Base-by-base conservation (phyloP, 2,797 vertebrate species). In the Notamacropus eugenii region DNA sequence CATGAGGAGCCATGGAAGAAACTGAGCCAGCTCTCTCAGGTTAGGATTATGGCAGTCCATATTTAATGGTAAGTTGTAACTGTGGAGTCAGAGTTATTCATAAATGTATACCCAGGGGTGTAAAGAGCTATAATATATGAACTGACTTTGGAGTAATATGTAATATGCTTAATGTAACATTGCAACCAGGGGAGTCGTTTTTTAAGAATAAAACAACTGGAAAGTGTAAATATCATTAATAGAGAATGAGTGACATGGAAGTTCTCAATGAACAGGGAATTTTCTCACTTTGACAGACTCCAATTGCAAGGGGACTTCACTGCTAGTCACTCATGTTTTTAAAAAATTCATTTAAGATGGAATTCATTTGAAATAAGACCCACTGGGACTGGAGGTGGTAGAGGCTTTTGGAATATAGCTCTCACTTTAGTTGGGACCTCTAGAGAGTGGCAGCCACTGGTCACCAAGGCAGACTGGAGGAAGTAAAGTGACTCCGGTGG, bases 151-250 rank as follows among this genome's bases (percentile, higher is more conserved):
- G 95, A 98, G 97, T 95, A 95, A 96, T 92, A 92, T 97, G 96
- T 97, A 98, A 97, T 98, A 95, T 97, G 92, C 97, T 97, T 97
- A 98, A 95, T 95, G 97, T 98, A 97, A 97, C 96, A 97, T 92
- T 97, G 97, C 93, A 97, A 95, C 94, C 98, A 96, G 92, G 97
- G 97, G 96, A 97, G 90, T 87, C 57, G 92, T 97, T 97, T 96
- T 97, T 98, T 91, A 96, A 92, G 96, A 97, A 28, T 56, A 97
- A 96, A 97, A 97, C 95, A 96, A 95, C 0, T 0, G 96, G 91
- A 50, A 93, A 94, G 94, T 97, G 92, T 97, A 97, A 97, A 96
- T 94, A 96, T 90, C 97, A 94, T 92, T 96, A 97, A 95, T 92
- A 92, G 29, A 62, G 92, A 96, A 94, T 95, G 96, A 97, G 96